These are phyloP conservation scores for Cotesia typhae DNA, from an alignment of 1,140 invertebrate genomes.

Conservation along the genomic window DNA sequence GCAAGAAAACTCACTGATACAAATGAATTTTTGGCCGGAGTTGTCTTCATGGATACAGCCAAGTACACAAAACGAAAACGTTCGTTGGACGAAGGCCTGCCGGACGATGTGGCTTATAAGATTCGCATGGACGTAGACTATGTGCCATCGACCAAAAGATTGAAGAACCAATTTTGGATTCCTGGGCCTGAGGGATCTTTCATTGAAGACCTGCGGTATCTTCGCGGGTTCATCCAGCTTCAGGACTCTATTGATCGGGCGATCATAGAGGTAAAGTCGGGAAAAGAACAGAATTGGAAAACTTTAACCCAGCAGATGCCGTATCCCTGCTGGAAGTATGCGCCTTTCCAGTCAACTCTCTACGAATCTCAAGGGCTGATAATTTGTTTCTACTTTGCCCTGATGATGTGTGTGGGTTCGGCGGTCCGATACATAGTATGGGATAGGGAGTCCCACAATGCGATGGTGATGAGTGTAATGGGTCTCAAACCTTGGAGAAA, in stretches of 20 bases:
- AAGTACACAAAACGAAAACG: slow-evolving; percentile 41
- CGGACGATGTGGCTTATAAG: slow-evolving; percentile 67
- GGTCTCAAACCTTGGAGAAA: slow-evolving; percentile 70
- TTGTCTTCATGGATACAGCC: slow-evolving; percentile 62
- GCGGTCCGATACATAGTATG: slow-evolving; percentile 71
- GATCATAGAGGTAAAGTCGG: slow-evolving; percentile 66
- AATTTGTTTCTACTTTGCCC: slow-evolving; percentile 71
- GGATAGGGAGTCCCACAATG: slow-evolving; percentile 73
- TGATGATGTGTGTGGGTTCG: slow-evolving; percentile 71
- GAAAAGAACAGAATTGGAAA: slow-evolving; percentile 61
- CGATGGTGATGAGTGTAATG: slow-evolving; percentile 77
- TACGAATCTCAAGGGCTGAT: slow-evolving; percentile 73
- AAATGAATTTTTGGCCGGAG: slow-evolving; percentile 69
- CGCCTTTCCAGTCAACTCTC: slow-evolving; percentile 71
- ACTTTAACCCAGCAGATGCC: slow-evolving; percentile 74
- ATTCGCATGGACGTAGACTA: slow-evolving; percentile 76
- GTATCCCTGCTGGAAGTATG: slow-evolving; percentile 72
- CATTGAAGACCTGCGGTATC: slow-evolving; percentile 72
- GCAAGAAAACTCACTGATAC: slow-evolving; percentile 67
- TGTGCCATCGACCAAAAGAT: slow-evolving; percentile 70
- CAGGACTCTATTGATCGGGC: slow-evolving; percentile 73
- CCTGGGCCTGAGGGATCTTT: slow-evolving; percentile 73
- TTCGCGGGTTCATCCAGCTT: slow-evolving; percentile 74
- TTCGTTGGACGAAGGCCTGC: slow-evolving; percentile 46
- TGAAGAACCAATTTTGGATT: slow-evolving; percentile 72